Base-by-base conservation (phyloP, 2,888 invertebrate species). In the Acanthosepion esculentum region DNA sequence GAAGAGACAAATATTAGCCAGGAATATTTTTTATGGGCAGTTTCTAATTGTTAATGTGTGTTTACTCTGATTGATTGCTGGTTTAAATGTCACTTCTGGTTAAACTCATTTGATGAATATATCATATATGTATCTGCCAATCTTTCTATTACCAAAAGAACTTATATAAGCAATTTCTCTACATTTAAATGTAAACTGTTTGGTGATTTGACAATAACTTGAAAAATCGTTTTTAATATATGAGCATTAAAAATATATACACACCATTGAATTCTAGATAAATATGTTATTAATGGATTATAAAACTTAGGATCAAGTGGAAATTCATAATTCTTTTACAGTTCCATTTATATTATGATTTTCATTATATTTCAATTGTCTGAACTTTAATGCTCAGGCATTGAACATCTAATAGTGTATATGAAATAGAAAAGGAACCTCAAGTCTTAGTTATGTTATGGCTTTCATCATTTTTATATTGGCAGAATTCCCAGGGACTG, bases 51-150 rank as follows among this genome's bases (percentile, higher is more conserved):
- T 78, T 78, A 78, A n/a, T 33, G n/a, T 15, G 78, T n/a, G n/a
- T 78, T 78, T 78, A 33, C 33, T 12, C 23, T 78, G 78, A 78
- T n/a, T 78, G 78, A 78, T 78, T n/a, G 78, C 4, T 15, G 8
- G 33, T 78, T n/a, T 78, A 78, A 78, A 78, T 78, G 78, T 78
- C 78, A 78, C n/a, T n/a, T 78, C 78, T 78, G 15, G 15, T 78
- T 78, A 78, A 78, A 78, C 18, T 78, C 78, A 78, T 78, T n/a
- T 78, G 78, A n/a, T 78, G 78, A 78, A 78, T 78, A n/a, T n/a
- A 78, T 78, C n/a, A 78, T 15, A 33, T 78, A 78, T n/a, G 33
- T 78, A 78, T 23, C 59, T 23, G 20, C 10, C 78, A n/a, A 29
- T 78, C 10, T 78, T 64, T 64, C 18, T 29, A 29, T 64, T 15